A percentile compares a stretch with the other conserved stretches of the same genome.
Evolutionary conservation across 2,113 vertebrate genomes (phyloP).

Genomic region (Myxocyprinus asiaticus): DNA sequence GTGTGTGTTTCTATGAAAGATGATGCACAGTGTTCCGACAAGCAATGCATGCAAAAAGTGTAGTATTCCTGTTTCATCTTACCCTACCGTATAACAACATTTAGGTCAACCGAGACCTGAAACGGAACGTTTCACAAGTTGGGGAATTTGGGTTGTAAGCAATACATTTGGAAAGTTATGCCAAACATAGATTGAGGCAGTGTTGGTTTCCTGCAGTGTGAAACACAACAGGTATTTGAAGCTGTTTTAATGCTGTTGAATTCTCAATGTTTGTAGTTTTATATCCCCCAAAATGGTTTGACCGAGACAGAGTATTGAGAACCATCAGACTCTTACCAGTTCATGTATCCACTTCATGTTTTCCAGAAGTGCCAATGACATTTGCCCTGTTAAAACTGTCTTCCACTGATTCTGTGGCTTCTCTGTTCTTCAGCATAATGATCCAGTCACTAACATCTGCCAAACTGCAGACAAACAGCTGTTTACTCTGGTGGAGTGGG

Average conservation of each 20-base stretch:
- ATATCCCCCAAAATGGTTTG: not conserved
- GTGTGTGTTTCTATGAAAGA: too few species aligned
- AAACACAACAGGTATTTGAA: too few species aligned
- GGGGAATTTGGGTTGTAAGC: too few species aligned
- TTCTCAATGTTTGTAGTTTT: not conserved
- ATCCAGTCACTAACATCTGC: constrained; percentile 97
- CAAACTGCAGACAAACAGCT: constrained; percentile 98
- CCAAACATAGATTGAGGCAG: not conserved
- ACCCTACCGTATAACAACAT: too few species aligned
- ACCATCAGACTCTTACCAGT: not conserved
- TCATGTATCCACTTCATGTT: not conserved
- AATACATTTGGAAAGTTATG: too few species aligned
- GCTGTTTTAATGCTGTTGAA: not conserved
- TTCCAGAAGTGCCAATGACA: not conserved
- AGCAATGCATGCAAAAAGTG: too few species aligned
- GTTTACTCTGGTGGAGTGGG: constrained; percentile 98
- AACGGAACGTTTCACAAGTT: too few species aligned
- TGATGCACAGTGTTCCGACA: too few species aligned
- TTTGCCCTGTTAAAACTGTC: constrained; percentile 5
- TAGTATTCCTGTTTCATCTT: too few species aligned
- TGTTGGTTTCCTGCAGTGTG: not conserved
- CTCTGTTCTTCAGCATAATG: constrained; percentile 82
- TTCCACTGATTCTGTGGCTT: not conserved
- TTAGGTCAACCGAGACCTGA: too few species aligned
- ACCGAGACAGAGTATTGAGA: not conserved